A percentile compares a stretch with the other conserved stretches of the same genome.
Evolutionary conservation across 2,113 vertebrate genomes (phyloP).

Genomic region (Psephotus haematonotus): DNA sequence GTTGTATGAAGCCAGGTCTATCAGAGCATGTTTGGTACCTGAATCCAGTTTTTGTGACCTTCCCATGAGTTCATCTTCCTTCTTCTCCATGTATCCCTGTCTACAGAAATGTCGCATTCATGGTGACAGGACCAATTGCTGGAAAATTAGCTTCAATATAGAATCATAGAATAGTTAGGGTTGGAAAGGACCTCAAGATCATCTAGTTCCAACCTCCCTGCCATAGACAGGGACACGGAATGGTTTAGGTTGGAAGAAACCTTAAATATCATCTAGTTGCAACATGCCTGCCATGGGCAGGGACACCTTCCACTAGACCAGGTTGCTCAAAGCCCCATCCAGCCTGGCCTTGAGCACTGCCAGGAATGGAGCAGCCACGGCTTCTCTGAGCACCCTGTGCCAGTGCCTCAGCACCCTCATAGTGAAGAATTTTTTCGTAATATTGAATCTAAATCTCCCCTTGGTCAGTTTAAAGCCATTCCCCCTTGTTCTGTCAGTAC

Average conservation of each 20-base stretch:
- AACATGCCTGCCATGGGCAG: neutral
- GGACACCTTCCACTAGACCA: neutral
- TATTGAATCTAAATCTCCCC: neutral
- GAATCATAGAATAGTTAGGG: neutral
- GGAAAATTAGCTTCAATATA: neutral
- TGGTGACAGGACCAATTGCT: accelerated
- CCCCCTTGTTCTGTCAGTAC: neutral
- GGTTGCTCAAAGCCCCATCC: neutral
- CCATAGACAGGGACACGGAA: no score
- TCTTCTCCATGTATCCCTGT: neutral
- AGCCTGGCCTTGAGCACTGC: neutral
- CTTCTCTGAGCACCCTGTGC: neutral
- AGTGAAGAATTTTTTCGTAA: neutral
- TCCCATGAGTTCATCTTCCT: neutral
- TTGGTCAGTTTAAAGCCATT: neutral
- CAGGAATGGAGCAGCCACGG: neutral
- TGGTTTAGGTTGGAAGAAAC: neutral
- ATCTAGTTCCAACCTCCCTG: no score
- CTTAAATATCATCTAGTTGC: neutral
- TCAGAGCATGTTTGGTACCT: neutral
- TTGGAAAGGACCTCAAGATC: neutral
- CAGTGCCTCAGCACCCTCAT: neutral
- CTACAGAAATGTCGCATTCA: neutral
- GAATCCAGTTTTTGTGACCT: neutral
- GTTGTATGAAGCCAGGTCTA: neutral